Conservation (phyloP, 2,888 invertebrate species). For the Julus scanicus region DNA sequence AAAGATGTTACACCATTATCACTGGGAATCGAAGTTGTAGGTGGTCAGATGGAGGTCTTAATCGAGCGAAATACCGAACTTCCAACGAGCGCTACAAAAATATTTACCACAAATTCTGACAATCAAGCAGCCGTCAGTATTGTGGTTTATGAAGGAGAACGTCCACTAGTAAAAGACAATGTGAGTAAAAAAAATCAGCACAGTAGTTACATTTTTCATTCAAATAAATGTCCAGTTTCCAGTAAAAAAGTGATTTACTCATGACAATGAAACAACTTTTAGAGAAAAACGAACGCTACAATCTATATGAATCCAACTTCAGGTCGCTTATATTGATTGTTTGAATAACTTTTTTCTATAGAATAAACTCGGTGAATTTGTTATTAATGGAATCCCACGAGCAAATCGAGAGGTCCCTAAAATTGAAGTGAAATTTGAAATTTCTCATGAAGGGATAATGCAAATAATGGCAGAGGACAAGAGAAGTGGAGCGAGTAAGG, state of each 20-base stretch:
- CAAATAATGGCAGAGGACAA: slow-evolving; percentile 70
- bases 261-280: too few relatives aligned
- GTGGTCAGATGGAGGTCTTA: neutral
- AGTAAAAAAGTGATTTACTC: too few relatives aligned
- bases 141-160: neutral
- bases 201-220: too few relatives aligned
- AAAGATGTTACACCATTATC: slow-evolving; percentile 79
- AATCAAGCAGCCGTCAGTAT: neutral
- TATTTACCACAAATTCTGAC: neutral
- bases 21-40: slow-evolving; percentile 70
- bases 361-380: slow-evolving; percentile 72
- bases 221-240: too few relatives aligned
- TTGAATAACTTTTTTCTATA: neutral
- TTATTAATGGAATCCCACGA: slow-evolving; percentile 79
- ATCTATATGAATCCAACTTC: too few relatives aligned
- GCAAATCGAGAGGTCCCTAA: slow-evolving; percentile 84
- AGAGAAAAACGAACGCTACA: too few relatives aligned
- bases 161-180: neutral
- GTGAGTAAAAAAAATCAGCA: neutral
- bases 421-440: slow-evolving; percentile 81
- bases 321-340: too few relatives aligned
- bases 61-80: neutral
- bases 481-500: slow-evolving; percentile 75
- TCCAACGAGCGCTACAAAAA: neutral
- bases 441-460: slow-evolving; percentile 89